A percentile compares a stretch with the other conserved stretches of the same genome.
These are phyloP conservation scores for Carassius gibelio DNA, from an alignment of 2,113 vertebrate genomes.

Conservation along the genomic window DNA sequence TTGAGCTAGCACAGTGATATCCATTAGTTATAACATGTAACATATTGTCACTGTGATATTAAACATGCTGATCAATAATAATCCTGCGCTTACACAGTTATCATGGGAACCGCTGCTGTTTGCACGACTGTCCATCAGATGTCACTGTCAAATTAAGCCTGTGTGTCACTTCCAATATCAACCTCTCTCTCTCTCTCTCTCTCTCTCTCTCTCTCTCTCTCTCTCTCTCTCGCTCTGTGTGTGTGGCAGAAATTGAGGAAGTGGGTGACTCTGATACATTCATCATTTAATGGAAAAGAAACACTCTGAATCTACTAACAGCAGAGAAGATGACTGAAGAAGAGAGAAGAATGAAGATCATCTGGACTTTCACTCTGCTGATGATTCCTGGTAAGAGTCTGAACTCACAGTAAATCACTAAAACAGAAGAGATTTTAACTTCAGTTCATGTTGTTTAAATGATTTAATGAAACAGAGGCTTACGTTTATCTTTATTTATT, in stretches of 20 bases:
- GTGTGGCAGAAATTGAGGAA: no score
- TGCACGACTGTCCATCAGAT: not conserved
- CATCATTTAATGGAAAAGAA: not conserved
- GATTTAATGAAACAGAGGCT: not conserved
- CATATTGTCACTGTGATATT: no score
- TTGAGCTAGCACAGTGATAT: no score
- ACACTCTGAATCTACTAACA: not conserved
- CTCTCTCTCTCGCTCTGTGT: not conserved
- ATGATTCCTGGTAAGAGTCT: not conserved
- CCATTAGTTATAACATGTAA: no score
- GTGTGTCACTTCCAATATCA: not conserved
- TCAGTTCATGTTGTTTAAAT: no score
- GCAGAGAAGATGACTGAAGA: not conserved
- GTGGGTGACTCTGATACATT: not conserved
- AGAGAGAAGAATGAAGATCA: conserved; percentile 57
- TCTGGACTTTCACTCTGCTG: conserved; percentile 30
- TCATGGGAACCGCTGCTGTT: not conserved
- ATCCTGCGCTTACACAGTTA: no score
- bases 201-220: no score
- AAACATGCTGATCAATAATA: no score
- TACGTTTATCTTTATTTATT: not conserved
- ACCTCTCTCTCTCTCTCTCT: not conserved
- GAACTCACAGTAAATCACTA: not conserved
- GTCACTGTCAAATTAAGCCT: not conserved
- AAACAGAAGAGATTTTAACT: no score